Evolutionary conservation across 2,113 vertebrate species (phyloP).

Genomic region (Artemisiospiza belli): DNA sequence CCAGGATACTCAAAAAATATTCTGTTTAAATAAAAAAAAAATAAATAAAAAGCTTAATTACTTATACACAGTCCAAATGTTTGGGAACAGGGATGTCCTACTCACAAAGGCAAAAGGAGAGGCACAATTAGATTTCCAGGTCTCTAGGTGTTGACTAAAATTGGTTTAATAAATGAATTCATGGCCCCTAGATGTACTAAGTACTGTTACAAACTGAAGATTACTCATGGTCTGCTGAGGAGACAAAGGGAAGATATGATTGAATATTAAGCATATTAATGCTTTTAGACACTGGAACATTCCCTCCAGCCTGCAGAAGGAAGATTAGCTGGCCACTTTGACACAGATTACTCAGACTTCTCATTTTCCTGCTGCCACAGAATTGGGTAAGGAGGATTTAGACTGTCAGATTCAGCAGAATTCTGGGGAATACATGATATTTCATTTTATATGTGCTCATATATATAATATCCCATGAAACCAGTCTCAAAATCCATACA

Average conservation of each 20-base stretch:
- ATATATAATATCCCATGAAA: background rate
- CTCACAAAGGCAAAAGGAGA: background rate
- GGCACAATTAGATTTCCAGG: background rate
- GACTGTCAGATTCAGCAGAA: background rate
- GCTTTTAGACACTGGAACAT: background rate
- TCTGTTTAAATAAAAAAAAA: background rate
- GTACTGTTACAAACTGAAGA: background rate
- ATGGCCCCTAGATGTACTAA: background rate
- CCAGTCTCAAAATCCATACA: background rate
- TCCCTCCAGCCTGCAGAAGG: background rate
- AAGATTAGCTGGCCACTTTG: background rate
- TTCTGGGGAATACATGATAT: background rate
- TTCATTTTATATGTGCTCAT: background rate
- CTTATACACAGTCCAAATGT: background rate
- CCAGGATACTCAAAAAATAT: background rate
- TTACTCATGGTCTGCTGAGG: background rate
- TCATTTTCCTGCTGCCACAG: background rate
- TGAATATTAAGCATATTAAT: background rate
- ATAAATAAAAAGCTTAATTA: background rate
- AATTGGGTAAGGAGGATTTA: background rate
- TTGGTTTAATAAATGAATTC: background rate
- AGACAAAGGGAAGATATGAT: background rate
- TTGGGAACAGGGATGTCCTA: background rate
- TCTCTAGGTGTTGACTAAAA: background rate
- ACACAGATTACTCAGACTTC: background rate